A percentile compares a stretch with the other conserved stretches of the same genome.
Conservation (phyloP, 2,888 invertebrate genomes). For the Amphipoea oculea region DNA sequence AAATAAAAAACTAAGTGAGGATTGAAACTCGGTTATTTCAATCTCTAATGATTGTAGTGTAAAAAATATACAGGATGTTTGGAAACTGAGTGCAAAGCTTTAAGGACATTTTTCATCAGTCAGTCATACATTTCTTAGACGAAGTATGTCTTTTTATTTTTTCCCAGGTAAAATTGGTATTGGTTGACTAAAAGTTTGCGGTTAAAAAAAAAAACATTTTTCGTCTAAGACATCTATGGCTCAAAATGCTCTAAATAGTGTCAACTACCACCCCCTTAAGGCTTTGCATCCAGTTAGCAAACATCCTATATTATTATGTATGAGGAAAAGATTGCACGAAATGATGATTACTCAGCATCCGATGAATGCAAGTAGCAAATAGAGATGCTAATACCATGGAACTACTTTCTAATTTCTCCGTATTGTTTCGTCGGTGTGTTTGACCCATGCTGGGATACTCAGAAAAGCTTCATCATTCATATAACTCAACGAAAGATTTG, state of each 20-base stretch:
- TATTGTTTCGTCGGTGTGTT: slow-evolving; percentile 23
- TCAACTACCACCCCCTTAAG: too few relatives aligned
- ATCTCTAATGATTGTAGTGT: neutral
- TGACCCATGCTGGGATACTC: slow-evolving; percentile 29
- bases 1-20: neutral
- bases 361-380: slow-evolving; percentile 7
- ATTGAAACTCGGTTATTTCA: neutral
- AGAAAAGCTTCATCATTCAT: slow-evolving; percentile 25
- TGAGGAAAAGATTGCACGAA: slow-evolving; percentile 38
- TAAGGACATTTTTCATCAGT: too few relatives aligned
- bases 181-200: too few relatives aligned
- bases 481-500: neutral
- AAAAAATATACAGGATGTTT: too few relatives aligned
- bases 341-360: slow-evolving; percentile 33
- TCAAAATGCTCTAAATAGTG: too few relatives aligned
- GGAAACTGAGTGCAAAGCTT: too few relatives aligned
- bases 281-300: too few relatives aligned
- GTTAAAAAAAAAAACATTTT: too few relatives aligned
- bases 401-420: slow-evolving; percentile 56
- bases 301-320: neutral
- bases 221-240: too few relatives aligned
- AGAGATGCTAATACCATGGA: slow-evolving; percentile 43
- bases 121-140: too few relatives aligned
- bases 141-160: too few relatives aligned
- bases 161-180: too few relatives aligned